These are phyloP conservation scores for Cygnus olor DNA, from an alignment of 2,797 vertebrate species.

Conservation along the genomic window DNA sequence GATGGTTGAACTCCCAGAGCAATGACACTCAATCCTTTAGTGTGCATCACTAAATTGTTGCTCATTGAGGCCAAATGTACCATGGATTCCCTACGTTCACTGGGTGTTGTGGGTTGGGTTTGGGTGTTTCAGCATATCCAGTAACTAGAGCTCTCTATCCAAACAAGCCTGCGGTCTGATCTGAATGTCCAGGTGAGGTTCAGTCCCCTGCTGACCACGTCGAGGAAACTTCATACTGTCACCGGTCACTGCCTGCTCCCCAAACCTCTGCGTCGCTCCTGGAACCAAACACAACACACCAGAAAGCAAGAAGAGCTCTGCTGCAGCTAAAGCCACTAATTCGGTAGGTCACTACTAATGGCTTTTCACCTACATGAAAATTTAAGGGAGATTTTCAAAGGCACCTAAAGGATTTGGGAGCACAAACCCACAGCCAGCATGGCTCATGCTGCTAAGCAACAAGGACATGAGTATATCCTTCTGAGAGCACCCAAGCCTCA, in stretches of 20 bases:
- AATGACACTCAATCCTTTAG: not conserved
- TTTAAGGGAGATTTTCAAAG: not conserved
- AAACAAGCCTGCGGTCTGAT: not conserved
- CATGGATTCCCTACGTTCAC: rapidly evolving
- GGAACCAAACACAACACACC: not conserved
- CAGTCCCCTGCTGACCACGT: rapidly evolving
- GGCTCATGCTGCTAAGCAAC: not conserved
- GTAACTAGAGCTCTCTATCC: not conserved
- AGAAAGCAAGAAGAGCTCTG: rapidly evolving
- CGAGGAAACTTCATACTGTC: not conserved
- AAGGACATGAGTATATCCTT: not conserved
- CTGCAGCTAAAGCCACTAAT: not conserved
- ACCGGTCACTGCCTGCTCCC: not conserved
- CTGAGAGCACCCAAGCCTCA: not conserved
- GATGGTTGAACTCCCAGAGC: not conserved
- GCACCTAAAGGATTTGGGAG: not conserved
- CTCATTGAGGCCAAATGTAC: not conserved
- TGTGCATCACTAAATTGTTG: not conserved
- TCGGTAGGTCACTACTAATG: not conserved
- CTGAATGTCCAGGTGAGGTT: not conserved
- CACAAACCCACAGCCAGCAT: not conserved
- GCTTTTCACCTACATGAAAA: not conserved
- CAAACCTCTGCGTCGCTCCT: not conserved
- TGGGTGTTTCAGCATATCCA: not conserved
- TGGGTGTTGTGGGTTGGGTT: not conserved